phyloP scores from a whole-genome alignment of 2,113 vertebrate species.

The Cichladusa arquata region DNA sequence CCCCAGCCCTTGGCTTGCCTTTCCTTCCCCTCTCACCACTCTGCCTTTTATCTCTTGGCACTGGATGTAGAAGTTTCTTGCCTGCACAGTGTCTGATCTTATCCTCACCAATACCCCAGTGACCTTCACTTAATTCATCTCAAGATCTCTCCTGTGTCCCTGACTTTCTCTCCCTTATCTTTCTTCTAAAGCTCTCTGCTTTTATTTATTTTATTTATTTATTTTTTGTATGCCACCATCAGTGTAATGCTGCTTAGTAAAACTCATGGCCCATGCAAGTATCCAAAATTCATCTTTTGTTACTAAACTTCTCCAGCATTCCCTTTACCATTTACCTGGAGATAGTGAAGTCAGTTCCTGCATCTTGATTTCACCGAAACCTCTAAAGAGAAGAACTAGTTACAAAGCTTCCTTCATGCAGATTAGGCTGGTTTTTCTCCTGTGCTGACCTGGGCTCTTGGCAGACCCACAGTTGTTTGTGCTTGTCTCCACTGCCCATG shows the following conservation, averaged over 20 bases:
- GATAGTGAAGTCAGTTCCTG: not conserved
- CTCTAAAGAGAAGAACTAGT: not conserved
- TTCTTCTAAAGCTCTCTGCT: not conserved
- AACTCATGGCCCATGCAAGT: not conserved
- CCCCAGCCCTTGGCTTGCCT: not conserved
- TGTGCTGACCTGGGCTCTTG: not conserved
- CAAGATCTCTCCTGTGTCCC: not conserved
- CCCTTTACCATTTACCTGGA: not conserved
- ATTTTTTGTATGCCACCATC: not conserved
- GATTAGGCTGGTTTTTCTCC: not conserved
- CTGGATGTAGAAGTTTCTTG: not conserved
- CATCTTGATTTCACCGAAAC: not conserved
- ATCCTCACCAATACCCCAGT: not conserved
- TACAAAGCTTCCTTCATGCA: not conserved
- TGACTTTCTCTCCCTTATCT: not conserved
- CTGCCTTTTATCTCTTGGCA: not conserved
- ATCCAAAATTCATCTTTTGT: not conserved
- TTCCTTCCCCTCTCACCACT: not conserved
- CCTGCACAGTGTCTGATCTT: not conserved
- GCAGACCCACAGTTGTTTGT: accelerated
- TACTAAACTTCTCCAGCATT: not conserved
- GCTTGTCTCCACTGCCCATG: not conserved
- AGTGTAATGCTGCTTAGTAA: not conserved
- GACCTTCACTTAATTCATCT: not conserved
- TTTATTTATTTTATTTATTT: no score